phyloP scores from a whole-genome alignment of 2,797 vertebrate species.

The Darevskia mixta region DNA sequence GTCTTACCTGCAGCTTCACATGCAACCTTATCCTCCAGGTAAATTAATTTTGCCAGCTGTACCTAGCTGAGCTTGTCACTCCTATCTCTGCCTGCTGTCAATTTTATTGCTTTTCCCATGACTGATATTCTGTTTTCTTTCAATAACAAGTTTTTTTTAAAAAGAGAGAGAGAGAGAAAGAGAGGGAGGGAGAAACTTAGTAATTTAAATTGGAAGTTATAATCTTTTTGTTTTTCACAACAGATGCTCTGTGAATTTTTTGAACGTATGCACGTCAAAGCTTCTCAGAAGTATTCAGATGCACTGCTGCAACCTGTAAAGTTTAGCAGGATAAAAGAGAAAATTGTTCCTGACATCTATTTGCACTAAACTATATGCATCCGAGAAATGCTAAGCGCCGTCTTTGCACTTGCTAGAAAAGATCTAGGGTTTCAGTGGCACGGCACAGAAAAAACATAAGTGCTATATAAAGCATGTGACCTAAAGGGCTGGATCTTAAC shows the following conservation, averaged over 20 bases:
- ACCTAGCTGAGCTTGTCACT: slow-evolving; percentile 22
- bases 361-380: slow-evolving; percentile 73
- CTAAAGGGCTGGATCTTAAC: slow-evolving; percentile 23
- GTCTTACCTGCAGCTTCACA: neutral
- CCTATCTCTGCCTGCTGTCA: slow-evolving; percentile 38
- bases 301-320: slow-evolving; percentile 80
- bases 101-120: slow-evolving; percentile 34
- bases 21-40: slow-evolving; percentile 9
- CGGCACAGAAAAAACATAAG: slow-evolving; percentile 37
- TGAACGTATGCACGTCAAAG: slow-evolving; percentile 83
- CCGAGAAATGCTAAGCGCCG: slow-evolving; percentile 68
- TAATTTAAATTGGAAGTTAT: slow-evolving; percentile 83
- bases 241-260: slow-evolving; percentile 86
- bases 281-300: slow-evolving; percentile 82
- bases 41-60: slow-evolving; percentile 17
- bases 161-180: neutral
- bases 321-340: slow-evolving; percentile 77
- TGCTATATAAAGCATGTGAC: slow-evolving; percentile 45
- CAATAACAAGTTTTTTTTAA: slow-evolving; percentile 66
- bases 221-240: slow-evolving; percentile 84
- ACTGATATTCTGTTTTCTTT: slow-evolving; percentile 63
- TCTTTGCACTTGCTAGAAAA: slow-evolving; percentile 50
- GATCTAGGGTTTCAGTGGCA: slow-evolving; percentile 43
- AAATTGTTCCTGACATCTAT: slow-evolving; percentile 79
- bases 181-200: slow-evolving; percentile 61